These are phyloP conservation scores for Habroteleia sp. DNA, from an alignment of 2,888 invertebrate species.

Conservation along the genomic window DNA sequence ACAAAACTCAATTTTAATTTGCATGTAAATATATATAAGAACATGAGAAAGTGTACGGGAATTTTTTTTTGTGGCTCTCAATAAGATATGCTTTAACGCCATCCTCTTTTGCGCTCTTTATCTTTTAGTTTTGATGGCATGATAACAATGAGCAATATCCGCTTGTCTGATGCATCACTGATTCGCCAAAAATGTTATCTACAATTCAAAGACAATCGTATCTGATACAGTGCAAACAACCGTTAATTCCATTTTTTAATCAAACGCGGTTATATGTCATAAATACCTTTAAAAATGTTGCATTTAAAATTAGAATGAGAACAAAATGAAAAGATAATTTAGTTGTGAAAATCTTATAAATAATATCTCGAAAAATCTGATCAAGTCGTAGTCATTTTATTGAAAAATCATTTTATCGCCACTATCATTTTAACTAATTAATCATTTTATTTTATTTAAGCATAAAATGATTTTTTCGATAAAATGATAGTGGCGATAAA, in stretches of 20 bases:
- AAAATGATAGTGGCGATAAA: too few relatives aligned
- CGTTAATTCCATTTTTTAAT: neutral
- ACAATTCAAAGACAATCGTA: slow-evolving; percentile 24
- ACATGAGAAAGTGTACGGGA: slow-evolving; percentile 13
- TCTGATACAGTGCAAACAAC: slow-evolving; percentile 6
- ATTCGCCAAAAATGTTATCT: slow-evolving; percentile 45
- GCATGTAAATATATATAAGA: slow-evolving; percentile 35
- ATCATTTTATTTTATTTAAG: too few relatives aligned
- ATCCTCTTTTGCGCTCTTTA: slow-evolving; percentile 42
- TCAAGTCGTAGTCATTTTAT: too few relatives aligned
- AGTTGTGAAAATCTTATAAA: too few relatives aligned
- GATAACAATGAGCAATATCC: slow-evolving; percentile 64
- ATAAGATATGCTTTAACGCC: slow-evolving; percentile 41
- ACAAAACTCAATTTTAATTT: slow-evolving; percentile 35
- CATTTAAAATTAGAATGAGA: too few relatives aligned
- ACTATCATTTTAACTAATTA: too few relatives aligned
- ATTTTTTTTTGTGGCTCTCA: slow-evolving; percentile 24
- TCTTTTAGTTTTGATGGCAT: slow-evolving; percentile 51
- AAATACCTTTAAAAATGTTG: too few relatives aligned
- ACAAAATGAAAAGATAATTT: too few relatives aligned
- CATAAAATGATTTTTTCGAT: too few relatives aligned
- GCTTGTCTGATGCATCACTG: slow-evolving; percentile 43
- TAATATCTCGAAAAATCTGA: too few relatives aligned
- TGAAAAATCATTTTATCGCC: too few relatives aligned
- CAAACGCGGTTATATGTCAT: neutral